Conservation (phyloP, 1,140 invertebrate species). For the Drosophila fuyamai region DNA sequence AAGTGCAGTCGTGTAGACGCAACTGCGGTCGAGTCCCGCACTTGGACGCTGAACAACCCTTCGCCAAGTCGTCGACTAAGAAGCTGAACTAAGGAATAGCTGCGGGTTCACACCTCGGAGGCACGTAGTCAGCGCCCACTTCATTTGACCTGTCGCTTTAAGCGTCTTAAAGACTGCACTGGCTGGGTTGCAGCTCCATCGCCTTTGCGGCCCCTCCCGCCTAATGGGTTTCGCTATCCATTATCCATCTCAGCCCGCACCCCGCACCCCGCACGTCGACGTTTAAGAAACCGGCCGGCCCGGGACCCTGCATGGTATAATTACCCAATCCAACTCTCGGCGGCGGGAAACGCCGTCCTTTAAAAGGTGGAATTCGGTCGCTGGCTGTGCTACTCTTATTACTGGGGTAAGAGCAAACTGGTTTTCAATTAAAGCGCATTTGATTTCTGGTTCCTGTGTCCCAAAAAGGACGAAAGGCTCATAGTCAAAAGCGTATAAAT, state of each 20-base stretch:
- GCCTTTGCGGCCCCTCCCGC: slow-evolving; percentile 18
- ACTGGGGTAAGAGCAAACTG: slow-evolving; percentile 51
- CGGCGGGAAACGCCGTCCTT: neutral
- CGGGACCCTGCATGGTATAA: slow-evolving; percentile 47
- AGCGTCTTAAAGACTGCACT: slow-evolving; percentile 52
- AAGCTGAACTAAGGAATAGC: too few relatives aligned
- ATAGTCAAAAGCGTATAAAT: slow-evolving; percentile 14
- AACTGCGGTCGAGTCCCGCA: slow-evolving; percentile 24
- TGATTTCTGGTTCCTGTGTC: slow-evolving; percentile 35
- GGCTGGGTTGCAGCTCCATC: slow-evolving; percentile 4
- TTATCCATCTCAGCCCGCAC: slow-evolving; percentile 32
- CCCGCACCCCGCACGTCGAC: slow-evolving; percentile 4
- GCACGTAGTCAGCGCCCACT: slow-evolving; percentile 39
- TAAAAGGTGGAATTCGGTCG: slow-evolving; percentile 27
- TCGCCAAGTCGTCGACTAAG: slow-evolving; percentile 1
- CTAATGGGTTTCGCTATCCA: slow-evolving; percentile 57
- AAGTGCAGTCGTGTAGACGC: slow-evolving; percentile 50
- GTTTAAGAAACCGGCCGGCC: slow-evolving; percentile 31
- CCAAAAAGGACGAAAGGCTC: slow-evolving; percentile 9
- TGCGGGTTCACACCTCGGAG: slow-evolving; percentile 43
- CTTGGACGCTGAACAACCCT: slow-evolving; percentile 1
- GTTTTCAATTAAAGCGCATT: slow-evolving; percentile 77
- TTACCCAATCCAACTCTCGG: slow-evolving; percentile 45
- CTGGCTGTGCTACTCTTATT: neutral
- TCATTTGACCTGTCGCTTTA: slow-evolving; percentile 37